phyloP scores from a whole-genome alignment of 2,888 invertebrate genomes.

The Trichogramma evanescens region DNA sequence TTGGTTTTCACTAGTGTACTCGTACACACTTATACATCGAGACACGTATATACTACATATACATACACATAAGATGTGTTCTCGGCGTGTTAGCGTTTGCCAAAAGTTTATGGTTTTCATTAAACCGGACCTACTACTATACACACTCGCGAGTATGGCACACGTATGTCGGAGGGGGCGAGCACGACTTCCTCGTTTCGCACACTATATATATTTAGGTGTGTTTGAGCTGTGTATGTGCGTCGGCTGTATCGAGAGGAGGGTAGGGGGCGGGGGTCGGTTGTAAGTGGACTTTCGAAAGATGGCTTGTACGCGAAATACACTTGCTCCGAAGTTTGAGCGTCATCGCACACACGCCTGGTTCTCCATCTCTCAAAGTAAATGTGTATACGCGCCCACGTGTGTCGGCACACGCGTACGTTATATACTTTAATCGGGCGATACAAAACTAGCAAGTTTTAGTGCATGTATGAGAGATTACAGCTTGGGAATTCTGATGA shows the following conservation, averaged over 20 bases:
- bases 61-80: slow-evolving; percentile 18
- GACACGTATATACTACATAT: neutral
- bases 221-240: slow-evolving; percentile 4
- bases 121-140: slow-evolving; percentile 29
- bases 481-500: no score
- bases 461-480: no score
- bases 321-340: no score
- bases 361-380: no score
- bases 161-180: slow-evolving; percentile 12
- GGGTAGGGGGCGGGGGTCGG: no score
- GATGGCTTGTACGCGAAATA: neutral
- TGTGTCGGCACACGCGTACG: no score
- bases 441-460: no score
- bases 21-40: neutral
- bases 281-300: slow-evolving; percentile 6
- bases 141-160: slow-evolving; percentile 14
- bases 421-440: no score
- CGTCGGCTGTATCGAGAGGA: slow-evolving; percentile 8
- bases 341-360: no score
- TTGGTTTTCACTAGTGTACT: neutral
- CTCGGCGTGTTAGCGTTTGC: slow-evolving; percentile 14
- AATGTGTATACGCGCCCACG: no score
- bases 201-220: neutral
- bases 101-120: slow-evolving; percentile 37
- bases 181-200: slow-evolving; percentile 16